Base-by-base conservation (phyloP, 2,888 invertebrate genomes). In the Drosophila barbarae region DNA sequence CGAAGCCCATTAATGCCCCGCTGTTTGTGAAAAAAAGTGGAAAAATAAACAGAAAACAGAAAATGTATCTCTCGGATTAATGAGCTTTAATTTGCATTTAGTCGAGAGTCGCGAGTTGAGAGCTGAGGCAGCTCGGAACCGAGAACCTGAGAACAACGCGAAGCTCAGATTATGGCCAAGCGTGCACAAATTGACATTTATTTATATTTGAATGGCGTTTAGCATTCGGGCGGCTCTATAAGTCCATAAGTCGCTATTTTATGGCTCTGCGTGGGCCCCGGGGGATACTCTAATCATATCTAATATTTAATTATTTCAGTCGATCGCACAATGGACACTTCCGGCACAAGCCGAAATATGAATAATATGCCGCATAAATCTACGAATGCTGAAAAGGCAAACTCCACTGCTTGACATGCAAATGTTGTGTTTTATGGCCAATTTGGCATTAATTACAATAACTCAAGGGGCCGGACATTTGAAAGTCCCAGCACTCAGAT, bases 21-120 rank as follows among this genome's bases (percentile, higher is more conserved):
- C 77, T 75, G 84, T 69, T 84, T 76, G 26, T 30, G 21, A 10
- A 64, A 76, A 74, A 74, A 12, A 10, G 12, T n/a, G 12, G 12
- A 74, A 72, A 21, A 21, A 21, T 21, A 21, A 73, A 44, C 26
- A 26, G 13, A 46, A n/a, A 18, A 23, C 23, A 41, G 13, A 8
- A 23, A 41, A 46, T 46, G 44, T 77, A 79, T 74, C 73, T 79
- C 54, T 57, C 21, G 36, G 85, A 80, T 84, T 79, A 82, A 82
- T 82, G 83, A 84, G 77, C 76, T 68, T 79, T 79, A 82, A 82
- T 82, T 82, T 82, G 82, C 82, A 82, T 84, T 82, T 84, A 76
- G 74, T 47, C 32, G 21, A 47, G 21, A 46, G 30, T 5, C 63
- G 21, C 32, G 75, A 63, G 72, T 72, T 69, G 21, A 36, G 75